A percentile compares a stretch with the other conserved stretches of the same genome.
Evolutionary conservation across 2,797 vertebrate genomes (phyloP).

Genomic region (Myiotriccus ornatus): DNA sequence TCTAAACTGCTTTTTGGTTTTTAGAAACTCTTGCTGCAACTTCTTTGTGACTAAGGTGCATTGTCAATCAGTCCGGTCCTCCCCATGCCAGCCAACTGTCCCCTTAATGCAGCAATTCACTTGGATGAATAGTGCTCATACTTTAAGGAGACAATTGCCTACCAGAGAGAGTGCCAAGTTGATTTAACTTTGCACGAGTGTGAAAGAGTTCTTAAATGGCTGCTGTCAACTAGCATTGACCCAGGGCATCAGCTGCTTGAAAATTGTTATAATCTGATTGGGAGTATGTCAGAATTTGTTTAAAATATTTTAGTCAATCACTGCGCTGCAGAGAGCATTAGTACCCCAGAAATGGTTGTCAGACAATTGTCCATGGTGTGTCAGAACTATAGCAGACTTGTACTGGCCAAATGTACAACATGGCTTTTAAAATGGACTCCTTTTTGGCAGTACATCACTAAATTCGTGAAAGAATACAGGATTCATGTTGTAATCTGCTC

Average conservation of each 20-base stretch:
- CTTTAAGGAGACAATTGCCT: conserved; percentile 65
- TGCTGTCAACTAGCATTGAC: conserved; percentile 26
- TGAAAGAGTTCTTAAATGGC: conserved; percentile 56
- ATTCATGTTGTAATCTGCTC: conserved; percentile 16
- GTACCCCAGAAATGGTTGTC: not conserved
- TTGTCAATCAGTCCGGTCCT: conserved; percentile 32
- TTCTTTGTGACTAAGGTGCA: conserved; percentile 53
- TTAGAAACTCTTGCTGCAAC: conserved; percentile 54
- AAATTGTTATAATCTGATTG: conserved; percentile 36
- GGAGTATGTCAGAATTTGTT: conserved; percentile 17
- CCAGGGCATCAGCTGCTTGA: conserved; percentile 28
- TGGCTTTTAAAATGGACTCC: not conserved
- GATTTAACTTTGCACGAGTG: conserved; percentile 66
- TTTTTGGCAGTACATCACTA: not conserved
- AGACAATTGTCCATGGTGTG: not conserved
- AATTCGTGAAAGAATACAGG: not conserved
- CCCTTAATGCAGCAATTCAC: conserved; percentile 68
- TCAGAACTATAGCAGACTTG: not conserved
- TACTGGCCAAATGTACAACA: not conserved
- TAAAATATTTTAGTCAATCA: not conserved
- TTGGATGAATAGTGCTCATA: conserved; percentile 58
- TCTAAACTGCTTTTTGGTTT: conserved; percentile 23
- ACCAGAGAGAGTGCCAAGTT: conserved; percentile 63
- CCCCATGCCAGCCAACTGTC: conserved; percentile 57
- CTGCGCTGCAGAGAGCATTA: not conserved